A percentile compares a stretch with the other conserved stretches of the same genome.
Conservation (phyloP, 2,888 invertebrate species). For the Marasmarcha lunaedactyla region DNA sequence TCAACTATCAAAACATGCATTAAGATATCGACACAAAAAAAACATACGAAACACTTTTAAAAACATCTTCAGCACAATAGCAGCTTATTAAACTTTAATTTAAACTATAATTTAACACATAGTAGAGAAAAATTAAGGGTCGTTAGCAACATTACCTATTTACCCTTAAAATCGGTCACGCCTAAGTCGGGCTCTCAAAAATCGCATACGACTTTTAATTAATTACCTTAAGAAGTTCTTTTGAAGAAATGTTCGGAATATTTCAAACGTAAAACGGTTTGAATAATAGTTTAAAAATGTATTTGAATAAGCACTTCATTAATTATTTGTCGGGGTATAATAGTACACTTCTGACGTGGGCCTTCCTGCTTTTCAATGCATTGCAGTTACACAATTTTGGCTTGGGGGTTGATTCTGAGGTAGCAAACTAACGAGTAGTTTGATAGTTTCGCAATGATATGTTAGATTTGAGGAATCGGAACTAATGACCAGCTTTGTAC, state of each 20-base stretch:
- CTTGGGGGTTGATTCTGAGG: slow-evolving; percentile 22
- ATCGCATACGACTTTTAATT: slow-evolving; percentile 58
- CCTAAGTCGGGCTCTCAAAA: slow-evolving; percentile 32
- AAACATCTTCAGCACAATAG: too few relatives aligned
- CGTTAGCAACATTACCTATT: slow-evolving; percentile 32
- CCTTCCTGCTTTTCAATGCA: slow-evolving; percentile 63
- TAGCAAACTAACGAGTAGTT: not conserved
- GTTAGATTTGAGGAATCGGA: too few relatives aligned
- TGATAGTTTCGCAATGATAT: not conserved
- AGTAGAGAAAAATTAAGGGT: not conserved
- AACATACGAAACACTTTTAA: too few relatives aligned
- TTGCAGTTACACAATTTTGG: slow-evolving; percentile 56
- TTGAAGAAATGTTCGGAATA: slow-evolving; percentile 57
- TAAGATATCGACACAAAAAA: too few relatives aligned
- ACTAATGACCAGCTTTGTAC: too few relatives aligned
- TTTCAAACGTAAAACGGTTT: slow-evolving; percentile 65
- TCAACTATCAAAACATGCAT: too few relatives aligned
- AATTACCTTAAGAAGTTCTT: slow-evolving; percentile 47
- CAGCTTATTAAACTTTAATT: too few relatives aligned
- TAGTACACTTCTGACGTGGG: slow-evolving; percentile 65
- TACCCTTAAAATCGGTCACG: slow-evolving; percentile 36
- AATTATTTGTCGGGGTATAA: slow-evolving; percentile 59
- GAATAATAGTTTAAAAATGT: slow-evolving; percentile 70
- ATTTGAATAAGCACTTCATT: slow-evolving; percentile 70
- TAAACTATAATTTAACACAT: not conserved